Base-by-base conservation (phyloP, 2,888 invertebrate species). In the Troides aeacus region DNA sequence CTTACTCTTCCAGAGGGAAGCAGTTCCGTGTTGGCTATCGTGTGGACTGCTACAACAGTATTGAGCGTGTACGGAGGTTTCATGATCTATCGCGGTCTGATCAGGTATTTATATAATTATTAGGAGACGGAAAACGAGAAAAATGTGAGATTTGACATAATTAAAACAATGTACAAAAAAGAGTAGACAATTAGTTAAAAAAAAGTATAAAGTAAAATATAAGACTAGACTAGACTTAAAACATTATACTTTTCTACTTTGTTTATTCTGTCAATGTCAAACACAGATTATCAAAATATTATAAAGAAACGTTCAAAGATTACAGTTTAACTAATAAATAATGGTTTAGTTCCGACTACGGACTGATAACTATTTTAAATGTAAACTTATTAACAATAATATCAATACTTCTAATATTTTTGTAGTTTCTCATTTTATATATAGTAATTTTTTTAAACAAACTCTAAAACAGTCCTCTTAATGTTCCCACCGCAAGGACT, bases 31-130 rank as follows among this genome's bases (percentile, higher is more conserved):
- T 71, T 90, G 74, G 85, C 83, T 1, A 82, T 89, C 57, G 86
- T 90, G 67, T 91, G 90, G 91, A 85, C 88, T 2, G 89, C 92
- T 15, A 90, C 89, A 17, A 83, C 89, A 69, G 83, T 90, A 57
- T 85, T 91, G 74, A 84, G 84, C 73, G 70, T 88, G 70, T 91
- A 88, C 72, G 90, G 89, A 72, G 83, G 81, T 4, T 86, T 84
- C 74, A 84, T 87, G 86, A 73, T 88, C 71, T 88, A 88, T 74
- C 84, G 84, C 30, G 87, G 86, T 72, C 79, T 85, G 71, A 79
- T 87, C 68, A 84, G 87, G 89, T 66, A 56, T 23, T n/a, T 57
- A 23, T 53, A 50, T 50, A 50, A 50, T 4, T 18, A 18, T 50
- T 50, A 50, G 2, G 15, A 3, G 17, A 50, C 2, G 50, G 17